Conservation (phyloP, 1,140 invertebrate genomes). For the Drepana arcuata region DNA sequence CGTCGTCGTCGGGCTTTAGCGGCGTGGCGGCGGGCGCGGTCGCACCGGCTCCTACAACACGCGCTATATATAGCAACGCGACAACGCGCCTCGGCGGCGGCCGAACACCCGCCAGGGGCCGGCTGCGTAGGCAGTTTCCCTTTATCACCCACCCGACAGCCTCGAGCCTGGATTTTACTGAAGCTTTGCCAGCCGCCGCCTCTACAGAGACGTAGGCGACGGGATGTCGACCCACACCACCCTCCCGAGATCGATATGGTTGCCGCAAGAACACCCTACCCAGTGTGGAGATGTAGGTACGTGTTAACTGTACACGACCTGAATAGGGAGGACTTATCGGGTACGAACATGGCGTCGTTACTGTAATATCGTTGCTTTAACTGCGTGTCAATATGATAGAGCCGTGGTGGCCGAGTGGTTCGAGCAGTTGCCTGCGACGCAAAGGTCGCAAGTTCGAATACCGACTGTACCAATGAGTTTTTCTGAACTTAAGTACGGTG, state of each 20-base stretch:
- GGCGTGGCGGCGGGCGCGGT: constrained; percentile 48
- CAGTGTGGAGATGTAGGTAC: constrained; percentile 22
- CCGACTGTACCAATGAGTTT: too few species aligned
- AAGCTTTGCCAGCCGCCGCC: constrained; percentile 42
- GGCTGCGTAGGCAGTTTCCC: constrained; percentile 63
- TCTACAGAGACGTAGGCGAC: constrained; percentile 37
- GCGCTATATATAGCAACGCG: constrained; percentile 63
- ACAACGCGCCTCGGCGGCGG: constrained; percentile 50
- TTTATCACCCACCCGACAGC: constrained; percentile 62
- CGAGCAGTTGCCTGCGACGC: too few species aligned
- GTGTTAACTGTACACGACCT: constrained; percentile 11
- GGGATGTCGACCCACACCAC: constrained; percentile 57
- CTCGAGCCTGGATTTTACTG: constrained; percentile 57
- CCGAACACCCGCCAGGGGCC: constrained; percentile 53
- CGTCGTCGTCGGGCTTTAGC: constrained; percentile 45
- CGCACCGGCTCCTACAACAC: constrained; percentile 46
- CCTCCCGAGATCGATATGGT: constrained; percentile 65
- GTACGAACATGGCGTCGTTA: too few species aligned
- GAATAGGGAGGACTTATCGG: constrained; percentile 16
- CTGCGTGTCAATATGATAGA: too few species aligned
- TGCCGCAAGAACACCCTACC: constrained; percentile 41
- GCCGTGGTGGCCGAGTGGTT: too few species aligned
- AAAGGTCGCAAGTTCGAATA: too few species aligned
- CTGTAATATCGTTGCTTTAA: too few species aligned
- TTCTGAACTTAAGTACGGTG: too few species aligned